Evolutionary conservation across 2,113 vertebrate genomes (phyloP).

Genomic region (Sitta europaea): DNA sequence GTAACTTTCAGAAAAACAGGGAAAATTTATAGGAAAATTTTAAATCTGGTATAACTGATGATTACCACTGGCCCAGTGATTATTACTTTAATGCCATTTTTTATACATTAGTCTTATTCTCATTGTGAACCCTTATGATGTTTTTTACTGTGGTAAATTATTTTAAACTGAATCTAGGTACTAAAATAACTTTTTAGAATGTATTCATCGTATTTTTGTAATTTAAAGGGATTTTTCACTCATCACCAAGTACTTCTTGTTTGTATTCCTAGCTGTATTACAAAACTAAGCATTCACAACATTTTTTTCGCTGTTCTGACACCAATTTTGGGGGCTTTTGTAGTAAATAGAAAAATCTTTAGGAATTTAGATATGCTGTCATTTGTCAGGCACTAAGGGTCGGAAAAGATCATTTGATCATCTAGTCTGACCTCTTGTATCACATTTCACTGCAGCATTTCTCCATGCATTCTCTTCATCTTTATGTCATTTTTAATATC

Average conservation of each 20-base stretch:
- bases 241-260: neutral
- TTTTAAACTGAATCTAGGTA: neutral
- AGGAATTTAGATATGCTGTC: neutral
- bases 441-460: neutral
- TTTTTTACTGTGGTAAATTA: neutral
- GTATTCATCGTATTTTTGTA: neutral
- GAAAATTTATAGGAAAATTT: neutral
- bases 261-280: neutral
- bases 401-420: neutral
- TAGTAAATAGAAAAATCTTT: neutral
- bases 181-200: neutral
- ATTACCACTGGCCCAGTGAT: neutral
- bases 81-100: neutral
- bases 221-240: neutral
- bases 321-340: fast-evolving
- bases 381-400: neutral
- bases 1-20: neutral
- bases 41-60: neutral
- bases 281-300: neutral
- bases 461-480: neutral
- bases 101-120: neutral
- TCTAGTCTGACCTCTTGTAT: neutral
- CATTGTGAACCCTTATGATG: neutral
- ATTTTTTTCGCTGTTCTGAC: neutral
- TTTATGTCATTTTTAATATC: neutral